Percentiles rank a stretch among this genome's conserved stretches.
Evolutionary conservation across 2,888 invertebrate genomes (phyloP).

Genomic region (Drosophila antonietae): DNA sequence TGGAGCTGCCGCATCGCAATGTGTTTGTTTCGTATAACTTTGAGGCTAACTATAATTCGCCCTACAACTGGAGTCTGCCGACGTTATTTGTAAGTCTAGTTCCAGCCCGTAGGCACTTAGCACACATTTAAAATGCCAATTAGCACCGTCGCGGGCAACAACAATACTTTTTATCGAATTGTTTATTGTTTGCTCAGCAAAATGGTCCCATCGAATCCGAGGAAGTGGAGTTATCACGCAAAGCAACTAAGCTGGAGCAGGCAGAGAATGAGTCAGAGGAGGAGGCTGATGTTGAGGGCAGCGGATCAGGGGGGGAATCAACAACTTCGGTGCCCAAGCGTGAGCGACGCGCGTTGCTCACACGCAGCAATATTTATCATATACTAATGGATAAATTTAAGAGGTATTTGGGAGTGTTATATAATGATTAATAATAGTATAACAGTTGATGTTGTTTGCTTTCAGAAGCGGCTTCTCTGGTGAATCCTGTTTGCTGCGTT

Average conservation of each 20-base stretch:
- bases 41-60: conserved; percentile 88
- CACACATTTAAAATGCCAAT: conserved; percentile 56
- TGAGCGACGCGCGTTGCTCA: conserved; percentile 56
- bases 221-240: conserved; percentile 61
- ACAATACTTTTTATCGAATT: conserved; percentile 17
- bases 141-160: conserved; percentile 48
- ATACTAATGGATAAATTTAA: conserved; percentile 70
- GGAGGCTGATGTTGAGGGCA: neutral
- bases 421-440: neutral
- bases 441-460: conserved; percentile 4
- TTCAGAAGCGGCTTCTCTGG: conserved; percentile 86
- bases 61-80: conserved; percentile 85
- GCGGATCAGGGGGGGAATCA: conserved; percentile 6
- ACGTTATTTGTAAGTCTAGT: conserved; percentile 77
- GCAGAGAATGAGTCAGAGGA: neutral
- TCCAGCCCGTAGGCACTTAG: conserved; percentile 46
- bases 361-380: conserved; percentile 72
- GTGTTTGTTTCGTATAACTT: conserved; percentile 91
- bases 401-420: conserved; percentile 44
- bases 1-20: conserved; percentile 89
- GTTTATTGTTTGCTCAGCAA: conserved; percentile 49
- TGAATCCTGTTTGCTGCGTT: conserved; percentile 87
- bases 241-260: conserved; percentile 15
- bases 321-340: conserved; percentile 28
- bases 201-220: conserved; percentile 70